Base-by-base conservation (phyloP, 1,140 invertebrate genomes). In the Drosophila eugracilis region DNA sequence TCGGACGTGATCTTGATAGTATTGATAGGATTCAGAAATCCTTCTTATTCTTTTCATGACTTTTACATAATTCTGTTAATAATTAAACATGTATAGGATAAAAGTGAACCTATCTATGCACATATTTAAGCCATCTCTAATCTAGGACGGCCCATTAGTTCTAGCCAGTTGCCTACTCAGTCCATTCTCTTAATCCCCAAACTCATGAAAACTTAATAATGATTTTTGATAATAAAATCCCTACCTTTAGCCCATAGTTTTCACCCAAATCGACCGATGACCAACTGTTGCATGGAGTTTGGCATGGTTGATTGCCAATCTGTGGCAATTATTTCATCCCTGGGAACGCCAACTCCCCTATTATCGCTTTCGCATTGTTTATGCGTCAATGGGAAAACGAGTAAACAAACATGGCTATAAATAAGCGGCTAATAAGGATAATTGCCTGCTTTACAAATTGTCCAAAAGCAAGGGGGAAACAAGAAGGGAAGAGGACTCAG, bases 381-480 rank as follows among this genome's bases (percentile, higher is more conserved):
- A 65, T 73, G 67, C 57, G 47, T 75, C 69, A 70, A 74, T 81
- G 63, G 55, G 52, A 49, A 67, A 77, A 86, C 66, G 63, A 86
- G 67, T 74, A 86, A 75, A 71, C 78, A 84, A 88, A 86, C 70
- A 88, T 83, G 75, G 66, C 75, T 66, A 88, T 88, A 88, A 88
- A 88, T 89, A 88, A 89, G 84, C 83, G 55, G 78, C 70, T 88
- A 88, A 88, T 89, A 89, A 89, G 83, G 75, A 88, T 89, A 88
- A 88, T 88, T 88, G 83, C 81, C 73, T 81, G 77, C 81, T 88
- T 85, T 86, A 77, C 81, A 88, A 88, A 86, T 86, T 88, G 83
- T 85, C 73, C 57, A 71, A 39, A 32, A 30, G 19, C 45, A 30
- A 32, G 30, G 24, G 21, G 36, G 30, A 32, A 15, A 30, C 47